phyloP scores from a whole-genome alignment of 2,113 vertebrate species.

The Eubucco bourcierii region DNA sequence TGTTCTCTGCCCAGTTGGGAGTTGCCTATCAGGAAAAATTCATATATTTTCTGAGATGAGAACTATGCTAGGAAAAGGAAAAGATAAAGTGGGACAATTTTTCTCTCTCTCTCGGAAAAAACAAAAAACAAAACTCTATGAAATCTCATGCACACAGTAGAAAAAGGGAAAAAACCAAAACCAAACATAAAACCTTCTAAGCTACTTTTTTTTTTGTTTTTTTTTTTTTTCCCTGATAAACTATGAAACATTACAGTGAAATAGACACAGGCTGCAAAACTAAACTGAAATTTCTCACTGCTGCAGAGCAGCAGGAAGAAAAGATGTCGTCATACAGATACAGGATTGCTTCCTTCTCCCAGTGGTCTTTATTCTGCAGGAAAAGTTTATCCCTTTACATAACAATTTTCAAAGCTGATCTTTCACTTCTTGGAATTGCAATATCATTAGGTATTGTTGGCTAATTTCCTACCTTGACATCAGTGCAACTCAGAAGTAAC shows the following conservation, averaged over 20 bases:
- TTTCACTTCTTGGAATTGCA: not conserved
- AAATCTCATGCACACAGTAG: not conserved
- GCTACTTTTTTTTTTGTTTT: not conserved
- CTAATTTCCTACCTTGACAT: not conserved
- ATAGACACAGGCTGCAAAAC: not conserved
- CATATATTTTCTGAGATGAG: not conserved
- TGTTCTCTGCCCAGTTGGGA: not conserved
- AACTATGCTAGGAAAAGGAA: not conserved
- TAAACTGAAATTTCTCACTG: not conserved
- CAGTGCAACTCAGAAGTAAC: not conserved
- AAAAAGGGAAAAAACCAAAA: not conserved
- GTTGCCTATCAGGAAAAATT: not conserved
- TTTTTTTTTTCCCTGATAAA: not conserved
- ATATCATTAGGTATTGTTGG: not conserved
- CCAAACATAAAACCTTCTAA: not conserved
- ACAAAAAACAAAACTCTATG: not conserved
- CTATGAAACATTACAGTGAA: not conserved
- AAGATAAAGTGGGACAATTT: not conserved
- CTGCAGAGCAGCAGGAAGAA: not conserved
- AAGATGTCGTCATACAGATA: not conserved
- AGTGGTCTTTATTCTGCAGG: not conserved
- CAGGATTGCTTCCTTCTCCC: not conserved
- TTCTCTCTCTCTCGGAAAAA: not conserved
- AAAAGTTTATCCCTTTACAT: not conserved
- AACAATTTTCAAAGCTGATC: not conserved